A percentile compares a stretch with the other conserved stretches of the same genome.
phyloP scores from a whole-genome alignment of 2,113 vertebrate species.

The Amphilophus citrinellus region DNA sequence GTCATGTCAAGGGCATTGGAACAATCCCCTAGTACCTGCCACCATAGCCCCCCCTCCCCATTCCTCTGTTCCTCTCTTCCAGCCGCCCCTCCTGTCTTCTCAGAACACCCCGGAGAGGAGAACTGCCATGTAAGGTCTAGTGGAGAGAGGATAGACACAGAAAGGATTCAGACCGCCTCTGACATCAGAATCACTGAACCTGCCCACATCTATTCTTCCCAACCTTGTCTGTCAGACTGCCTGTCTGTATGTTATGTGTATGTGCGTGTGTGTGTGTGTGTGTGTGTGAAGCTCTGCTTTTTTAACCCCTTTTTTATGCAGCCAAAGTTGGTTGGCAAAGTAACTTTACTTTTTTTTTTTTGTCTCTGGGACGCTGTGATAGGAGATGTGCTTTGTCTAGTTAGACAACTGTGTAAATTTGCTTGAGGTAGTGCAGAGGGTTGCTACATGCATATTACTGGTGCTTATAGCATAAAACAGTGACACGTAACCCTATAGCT shows the following conservation, averaged over 20 bases:
- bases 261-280: background rate
- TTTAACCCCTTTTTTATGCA: slow-evolving; percentile 51
- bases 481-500: background rate
- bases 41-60: slow-evolving; percentile 14
- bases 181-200: slow-evolving; percentile 77
- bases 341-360: slow-evolving; percentile 41
- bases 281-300: slow-evolving; percentile 9
- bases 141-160: slow-evolving; percentile 77
- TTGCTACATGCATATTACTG: slow-evolving; percentile 13
- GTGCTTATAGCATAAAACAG: slow-evolving; percentile 16
- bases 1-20: slow-evolving; percentile 77
- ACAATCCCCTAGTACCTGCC: slow-evolving; percentile 77
- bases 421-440: background rate
- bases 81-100: slow-evolving; percentile 67
- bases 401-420: slow-evolving; percentile 17
- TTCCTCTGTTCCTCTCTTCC: slow-evolving; percentile 23
- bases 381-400: slow-evolving; percentile 20
- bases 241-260: slow-evolving; percentile 49
- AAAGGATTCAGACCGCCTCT: slow-evolving; percentile 71
- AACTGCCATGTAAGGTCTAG: slow-evolving; percentile 80
- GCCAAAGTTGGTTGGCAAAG: slow-evolving; percentile 54
- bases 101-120: slow-evolving; percentile 73
- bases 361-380: slow-evolving; percentile 25
- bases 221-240: slow-evolving; percentile 70
- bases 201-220: slow-evolving; percentile 76